Evolutionary conservation across 2,797 vertebrate genomes (phyloP).

Genomic region (Adrianichthys oophorus): DNA sequence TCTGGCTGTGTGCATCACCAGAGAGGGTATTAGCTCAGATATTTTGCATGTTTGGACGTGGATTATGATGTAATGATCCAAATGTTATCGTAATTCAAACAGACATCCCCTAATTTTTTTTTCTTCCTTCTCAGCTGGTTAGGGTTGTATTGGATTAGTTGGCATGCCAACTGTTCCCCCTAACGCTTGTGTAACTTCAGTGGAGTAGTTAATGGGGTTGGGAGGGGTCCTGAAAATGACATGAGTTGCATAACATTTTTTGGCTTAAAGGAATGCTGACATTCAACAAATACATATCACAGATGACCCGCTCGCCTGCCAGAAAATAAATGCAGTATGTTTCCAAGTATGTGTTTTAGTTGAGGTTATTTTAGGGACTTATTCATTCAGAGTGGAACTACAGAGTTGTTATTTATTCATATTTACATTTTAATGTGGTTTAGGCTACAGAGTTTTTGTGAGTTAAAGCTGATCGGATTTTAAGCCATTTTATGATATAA

Average conservation of each 20-base stretch:
- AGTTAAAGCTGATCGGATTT: conserved; percentile 16
- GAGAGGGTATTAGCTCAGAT: conserved; percentile 60
- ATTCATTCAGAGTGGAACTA: neutral
- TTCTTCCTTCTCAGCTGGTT: conserved; percentile 46
- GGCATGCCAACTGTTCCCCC: conserved; percentile 69
- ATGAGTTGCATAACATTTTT: conserved; percentile 68
- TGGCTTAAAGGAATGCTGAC: conserved; percentile 64
- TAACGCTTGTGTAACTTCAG: conserved; percentile 71
- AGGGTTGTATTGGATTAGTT: conserved; percentile 69
- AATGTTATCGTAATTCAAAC: conserved; percentile 72
- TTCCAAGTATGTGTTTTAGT: neutral
- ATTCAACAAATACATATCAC: conserved; percentile 55
- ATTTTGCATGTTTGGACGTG: conserved; percentile 50
- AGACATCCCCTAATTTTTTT: conserved; percentile 66
- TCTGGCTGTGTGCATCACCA: conserved; percentile 39
- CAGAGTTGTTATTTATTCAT: neutral
- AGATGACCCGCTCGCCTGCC: conserved; percentile 46
- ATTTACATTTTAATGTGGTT: conserved; percentile 4
- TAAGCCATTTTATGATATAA: conserved; percentile 6
- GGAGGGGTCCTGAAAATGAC: conserved; percentile 28
- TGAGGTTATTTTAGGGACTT: neutral
- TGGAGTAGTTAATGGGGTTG: conserved; percentile 49
- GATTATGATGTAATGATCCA: conserved; percentile 72
- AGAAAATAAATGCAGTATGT: conserved; percentile 28
- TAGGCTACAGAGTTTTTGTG: neutral